Evolutionary conservation across 2,797 vertebrate species (phyloP).

Genomic region (Manis javanica): DNA sequence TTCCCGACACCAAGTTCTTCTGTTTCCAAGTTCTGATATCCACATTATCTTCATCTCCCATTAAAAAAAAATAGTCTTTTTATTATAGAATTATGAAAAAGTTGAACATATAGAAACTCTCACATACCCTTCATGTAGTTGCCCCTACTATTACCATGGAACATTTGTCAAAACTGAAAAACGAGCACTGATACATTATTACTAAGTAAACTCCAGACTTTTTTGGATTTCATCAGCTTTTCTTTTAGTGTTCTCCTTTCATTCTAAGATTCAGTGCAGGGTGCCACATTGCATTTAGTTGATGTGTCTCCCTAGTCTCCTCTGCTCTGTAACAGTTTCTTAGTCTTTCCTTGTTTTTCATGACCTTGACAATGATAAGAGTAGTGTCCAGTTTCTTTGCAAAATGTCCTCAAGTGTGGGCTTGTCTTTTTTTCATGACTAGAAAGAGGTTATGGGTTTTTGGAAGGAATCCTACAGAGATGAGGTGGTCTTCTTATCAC

Average conservation of each 20-base stretch:
- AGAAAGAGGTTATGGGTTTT: not conserved
- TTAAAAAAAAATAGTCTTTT: not conserved
- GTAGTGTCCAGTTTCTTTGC: not conserved
- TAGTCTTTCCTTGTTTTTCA: not conserved
- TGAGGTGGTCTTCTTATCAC: not conserved
- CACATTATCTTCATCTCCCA: not conserved
- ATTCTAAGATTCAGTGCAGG: not conserved
- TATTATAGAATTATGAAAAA: not conserved
- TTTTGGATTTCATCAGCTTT: not conserved
- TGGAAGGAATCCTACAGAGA: not conserved
- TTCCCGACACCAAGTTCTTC: not conserved
- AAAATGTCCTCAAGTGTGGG: not conserved
- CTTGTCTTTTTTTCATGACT: not conserved
- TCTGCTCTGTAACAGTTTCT: not conserved
- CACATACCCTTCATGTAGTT: not conserved
- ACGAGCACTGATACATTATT: not conserved
- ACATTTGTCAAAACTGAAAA: not conserved
- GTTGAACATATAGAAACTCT: not conserved
- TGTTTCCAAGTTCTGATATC: not conserved
- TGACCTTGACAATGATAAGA: not conserved
- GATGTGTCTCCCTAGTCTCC: not conserved
- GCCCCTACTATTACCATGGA: not conserved
- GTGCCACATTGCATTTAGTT: not conserved
- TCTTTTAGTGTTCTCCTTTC: not conserved
- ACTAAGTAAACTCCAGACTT: not conserved